Evolutionary conservation across 2,888 invertebrate genomes (phyloP), one percentile per base, ranked within the genome.

Genomic region (Cryptus viduatorius): DNA sequence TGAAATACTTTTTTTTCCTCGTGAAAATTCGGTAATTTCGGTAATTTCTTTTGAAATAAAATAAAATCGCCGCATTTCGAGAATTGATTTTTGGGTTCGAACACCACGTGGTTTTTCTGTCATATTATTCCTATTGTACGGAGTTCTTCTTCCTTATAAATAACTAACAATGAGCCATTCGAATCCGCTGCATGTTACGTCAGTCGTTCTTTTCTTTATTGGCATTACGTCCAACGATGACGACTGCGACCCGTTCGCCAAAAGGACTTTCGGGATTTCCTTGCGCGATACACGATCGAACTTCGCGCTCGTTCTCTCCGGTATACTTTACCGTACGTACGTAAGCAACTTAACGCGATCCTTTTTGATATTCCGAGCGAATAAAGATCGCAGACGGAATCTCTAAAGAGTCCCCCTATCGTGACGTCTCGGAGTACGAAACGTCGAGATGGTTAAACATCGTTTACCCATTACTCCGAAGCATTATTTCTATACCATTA

Each of bases 291-390:
- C n/a, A 61, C 31, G 19, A 56, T 56, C 61, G n/a, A 1, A 24
- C 14, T 29, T 12, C 29, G 29, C 14, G 61, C 29, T 31, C 31
- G 14, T 29, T 31, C 14, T 61, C 29, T 29, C 14, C 61, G 56
- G 19, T 19, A 24, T 56, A 56, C 56, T 37, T 37, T 37, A 8
- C 37, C 37, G 37, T 12, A 24, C 56, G 8, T 12, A 56, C 56
- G 56, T 19, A 24, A 10, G 56, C 19, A 19, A 12, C 37, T 4
- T 56, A 56, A 61, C 44, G 37, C 31, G 31, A 29, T 31, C 31
- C 61, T 69, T 61, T 56, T 82, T 78, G 73, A 78, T 82, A 82
- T 82, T 82, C 82, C 42, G 78, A 14, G 29, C 82, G 61, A 29
- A 16, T 4, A 44, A 82, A 68, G 12, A 73, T 79, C 73, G 68